Percentiles rank a stretch among this genome's conserved stretches.
Evolutionary conservation across 2,113 vertebrate species (phyloP).

Genomic region (Aegotheles bennettii): DNA sequence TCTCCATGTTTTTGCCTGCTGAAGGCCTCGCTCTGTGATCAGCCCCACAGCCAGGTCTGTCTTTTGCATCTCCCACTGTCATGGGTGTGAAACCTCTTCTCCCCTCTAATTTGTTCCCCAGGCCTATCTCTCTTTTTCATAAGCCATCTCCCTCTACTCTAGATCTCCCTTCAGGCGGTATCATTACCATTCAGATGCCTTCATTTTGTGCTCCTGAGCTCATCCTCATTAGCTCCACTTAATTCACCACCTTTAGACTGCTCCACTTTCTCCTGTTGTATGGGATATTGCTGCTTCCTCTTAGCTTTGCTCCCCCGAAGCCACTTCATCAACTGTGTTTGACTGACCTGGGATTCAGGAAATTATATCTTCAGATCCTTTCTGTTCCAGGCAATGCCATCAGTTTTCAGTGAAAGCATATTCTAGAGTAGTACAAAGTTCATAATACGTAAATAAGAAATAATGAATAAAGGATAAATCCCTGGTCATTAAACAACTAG

Average conservation of each 20-base stretch:
- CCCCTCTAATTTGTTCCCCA: neutral
- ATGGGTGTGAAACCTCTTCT: neutral
- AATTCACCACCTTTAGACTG: neutral
- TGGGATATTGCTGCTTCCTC: fast-evolving
- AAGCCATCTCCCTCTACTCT: neutral
- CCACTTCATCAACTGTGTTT: neutral
- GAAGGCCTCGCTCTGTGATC: neutral
- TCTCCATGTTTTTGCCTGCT: neutral
- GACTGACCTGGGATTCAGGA: neutral
- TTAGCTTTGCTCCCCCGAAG: neutral
- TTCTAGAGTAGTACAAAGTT: neutral
- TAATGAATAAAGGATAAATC: neutral
- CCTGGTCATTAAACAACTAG: neutral
- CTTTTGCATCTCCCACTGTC: neutral
- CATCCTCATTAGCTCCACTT: neutral
- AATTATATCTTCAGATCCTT: neutral
- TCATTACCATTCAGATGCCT: neutral
- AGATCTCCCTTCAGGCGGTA: neutral
- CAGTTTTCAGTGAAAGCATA: neutral
- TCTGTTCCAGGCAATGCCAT: neutral
- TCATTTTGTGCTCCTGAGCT: neutral
- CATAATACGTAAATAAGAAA: neutral
- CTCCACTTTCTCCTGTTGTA: neutral
- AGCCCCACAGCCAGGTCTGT: neutral
- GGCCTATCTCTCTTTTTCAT: neutral